Evolutionary conservation across 2,113 vertebrate species (phyloP).

Genomic region (Oncorhynchus clarkii): DNA sequence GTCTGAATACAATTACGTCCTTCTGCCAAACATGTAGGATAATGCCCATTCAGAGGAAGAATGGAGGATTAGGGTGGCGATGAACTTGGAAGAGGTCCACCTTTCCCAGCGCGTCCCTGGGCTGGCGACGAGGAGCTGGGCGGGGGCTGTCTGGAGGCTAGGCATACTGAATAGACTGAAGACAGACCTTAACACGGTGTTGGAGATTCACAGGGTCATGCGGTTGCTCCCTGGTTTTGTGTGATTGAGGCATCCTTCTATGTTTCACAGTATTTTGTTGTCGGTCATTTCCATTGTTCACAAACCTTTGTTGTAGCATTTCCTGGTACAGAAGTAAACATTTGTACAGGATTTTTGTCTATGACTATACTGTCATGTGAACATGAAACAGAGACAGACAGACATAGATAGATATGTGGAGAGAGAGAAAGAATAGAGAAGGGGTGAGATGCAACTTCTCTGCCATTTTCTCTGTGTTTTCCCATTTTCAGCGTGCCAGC

Average conservation of each 20-base stretch:
- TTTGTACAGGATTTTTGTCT: too few relatives aligned
- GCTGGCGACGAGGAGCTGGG: not conserved
- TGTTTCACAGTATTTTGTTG: not conserved
- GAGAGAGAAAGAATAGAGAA: not conserved
- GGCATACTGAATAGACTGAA: not conserved
- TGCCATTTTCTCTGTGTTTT: conserved; percentile 21
- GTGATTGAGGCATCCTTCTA: not conserved
- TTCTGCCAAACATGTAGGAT: conserved; percentile 67
- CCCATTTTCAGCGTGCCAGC: conserved; percentile 42
- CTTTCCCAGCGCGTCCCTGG: not conserved
- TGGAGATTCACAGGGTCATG: not conserved
- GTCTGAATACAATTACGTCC: conserved; percentile 54
- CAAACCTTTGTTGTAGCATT: not conserved
- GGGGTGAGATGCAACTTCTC: not conserved
- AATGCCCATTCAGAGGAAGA: conserved; percentile 65
- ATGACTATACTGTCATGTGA: not conserved
- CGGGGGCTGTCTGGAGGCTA: not conserved
- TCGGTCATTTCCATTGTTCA: not conserved
- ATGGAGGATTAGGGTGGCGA: conserved; percentile 63
- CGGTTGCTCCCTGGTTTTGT: not conserved
- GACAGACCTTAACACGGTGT: not conserved
- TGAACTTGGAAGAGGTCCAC: conserved; percentile 60
- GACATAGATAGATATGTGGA: not conserved
- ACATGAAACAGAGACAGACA: not conserved
- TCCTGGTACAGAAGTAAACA: not conserved